Evolutionary conservation across 2,797 vertebrate species (phyloP).

Genomic region (Menidia menidia): DNA sequence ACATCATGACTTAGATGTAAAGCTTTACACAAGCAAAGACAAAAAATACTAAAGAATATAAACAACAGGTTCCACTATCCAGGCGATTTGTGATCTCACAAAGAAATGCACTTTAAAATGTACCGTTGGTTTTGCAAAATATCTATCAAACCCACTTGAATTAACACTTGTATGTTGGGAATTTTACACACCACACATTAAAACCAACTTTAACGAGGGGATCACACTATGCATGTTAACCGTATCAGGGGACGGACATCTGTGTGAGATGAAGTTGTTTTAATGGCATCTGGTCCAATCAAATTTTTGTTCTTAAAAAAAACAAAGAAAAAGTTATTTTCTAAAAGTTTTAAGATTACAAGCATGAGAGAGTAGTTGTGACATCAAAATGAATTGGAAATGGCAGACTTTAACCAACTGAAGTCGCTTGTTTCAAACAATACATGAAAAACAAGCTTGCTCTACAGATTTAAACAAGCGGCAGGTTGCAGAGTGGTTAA

Average conservation of each 20-base stretch:
- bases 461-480: not conserved
- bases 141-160: slow-evolving; percentile 13
- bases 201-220: slow-evolving; percentile 22
- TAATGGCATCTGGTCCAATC: slow-evolving; percentile 23
- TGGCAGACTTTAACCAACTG: slow-evolving; percentile 4
- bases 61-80: slow-evolving; percentile 12
- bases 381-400: slow-evolving; percentile 16
- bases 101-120: slow-evolving; percentile 39
- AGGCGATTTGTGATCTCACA: slow-evolving; percentile 21
- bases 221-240: slow-evolving; percentile 75
- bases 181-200: slow-evolving; percentile 14
- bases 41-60: not conserved
- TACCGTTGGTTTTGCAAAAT: slow-evolving; percentile 21
- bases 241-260: slow-evolving; percentile 54
- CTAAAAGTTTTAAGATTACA: slow-evolving; percentile 13
- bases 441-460: slow-evolving; percentile 9
- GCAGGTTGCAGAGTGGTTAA: not conserved
- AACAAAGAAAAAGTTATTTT: slow-evolving; percentile 23
- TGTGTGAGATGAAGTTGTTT: slow-evolving; percentile 23
- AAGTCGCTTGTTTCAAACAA: slow-evolving; percentile 5
- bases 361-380: slow-evolving; percentile 2
- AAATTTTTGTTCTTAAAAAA: slow-evolving; percentile 13
- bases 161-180: slow-evolving; percentile 17
- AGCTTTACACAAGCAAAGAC: slow-evolving; percentile 21
- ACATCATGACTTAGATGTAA: slow-evolving; percentile 21